These are phyloP conservation scores for Drosophila bocqueti DNA, from an alignment of 1,140 invertebrate species.

Conservation along the genomic window DNA sequence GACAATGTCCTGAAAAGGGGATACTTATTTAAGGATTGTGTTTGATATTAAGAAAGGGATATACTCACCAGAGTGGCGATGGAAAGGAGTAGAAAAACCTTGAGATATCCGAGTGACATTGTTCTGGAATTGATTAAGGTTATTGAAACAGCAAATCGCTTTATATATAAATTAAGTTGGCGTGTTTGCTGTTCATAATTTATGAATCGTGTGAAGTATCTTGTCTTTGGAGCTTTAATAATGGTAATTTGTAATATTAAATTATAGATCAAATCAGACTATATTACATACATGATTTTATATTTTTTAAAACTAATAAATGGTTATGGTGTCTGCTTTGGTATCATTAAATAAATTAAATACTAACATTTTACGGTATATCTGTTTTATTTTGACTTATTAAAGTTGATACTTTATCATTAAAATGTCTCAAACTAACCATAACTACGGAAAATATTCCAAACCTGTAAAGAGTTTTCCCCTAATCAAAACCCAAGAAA, in stretches of 20 bases:
- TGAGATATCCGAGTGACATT: neutral
- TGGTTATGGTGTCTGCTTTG: neutral
- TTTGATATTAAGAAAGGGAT: neutral
- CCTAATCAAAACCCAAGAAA: neutral
- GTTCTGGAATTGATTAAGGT: neutral
- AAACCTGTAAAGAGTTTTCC: neutral
- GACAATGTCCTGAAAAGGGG: neutral
- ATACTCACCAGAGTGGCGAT: neutral
- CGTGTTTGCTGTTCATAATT: constrained; percentile 5
- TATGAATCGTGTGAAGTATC: neutral
- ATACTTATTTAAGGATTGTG: too few relatives aligned
- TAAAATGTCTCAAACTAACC: too few relatives aligned
- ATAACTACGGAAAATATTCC: neutral
- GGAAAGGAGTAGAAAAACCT: neutral
- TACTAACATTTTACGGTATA: too few relatives aligned
- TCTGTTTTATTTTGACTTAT: neutral
- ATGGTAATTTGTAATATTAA: neutral
- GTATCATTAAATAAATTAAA: neutral
- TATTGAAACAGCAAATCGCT: neutral
- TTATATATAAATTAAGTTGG: constrained; percentile 6
- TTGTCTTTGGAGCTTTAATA: neutral
- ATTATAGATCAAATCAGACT: neutral
- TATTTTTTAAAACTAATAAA: neutral
- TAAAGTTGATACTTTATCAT: too few relatives aligned
- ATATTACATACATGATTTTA: neutral